Percentiles rank a stretch among this genome's conserved stretches.
Evolutionary conservation across 2,797 vertebrate genomes (phyloP).

Genomic region (Muscicapa striata): DNA sequence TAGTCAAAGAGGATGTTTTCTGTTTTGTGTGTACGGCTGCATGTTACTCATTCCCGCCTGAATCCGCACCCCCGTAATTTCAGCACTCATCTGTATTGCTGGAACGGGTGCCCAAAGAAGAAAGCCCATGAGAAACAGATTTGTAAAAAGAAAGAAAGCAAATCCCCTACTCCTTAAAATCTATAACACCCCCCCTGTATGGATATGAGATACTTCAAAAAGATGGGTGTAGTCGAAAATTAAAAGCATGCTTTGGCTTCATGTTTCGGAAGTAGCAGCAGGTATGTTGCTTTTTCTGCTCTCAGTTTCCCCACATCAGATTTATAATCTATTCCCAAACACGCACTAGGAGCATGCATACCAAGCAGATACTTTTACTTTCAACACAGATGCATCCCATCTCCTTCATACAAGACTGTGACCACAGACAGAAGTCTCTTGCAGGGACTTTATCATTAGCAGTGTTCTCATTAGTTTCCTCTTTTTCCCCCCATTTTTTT

Average conservation of each 20-base stretch:
- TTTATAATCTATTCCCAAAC: constrained; percentile 37
- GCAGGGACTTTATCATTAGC: neutral
- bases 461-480: neutral
- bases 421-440: constrained; percentile 17
- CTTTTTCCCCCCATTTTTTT: neutral
- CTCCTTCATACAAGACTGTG: constrained; percentile 18
- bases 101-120: neutral
- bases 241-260: neutral
- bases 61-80: neutral
- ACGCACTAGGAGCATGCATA: neutral
- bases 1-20: constrained; percentile 4
- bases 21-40: neutral
- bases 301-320: constrained; percentile 47
- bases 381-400: neutral
- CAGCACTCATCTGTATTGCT: neutral
- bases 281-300: constrained; percentile 36
- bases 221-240: constrained; percentile 6
- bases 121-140: neutral
- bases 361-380: constrained; percentile 33
- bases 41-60: neutral
- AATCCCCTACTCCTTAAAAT: neutral
- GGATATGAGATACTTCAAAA: neutral
- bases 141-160: neutral
- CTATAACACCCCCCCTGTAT: neutral
- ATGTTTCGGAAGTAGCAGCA: constrained; percentile 2